phyloP scores from a whole-genome alignment of 2,797 vertebrate species.

The Hydrocynus forskahlii region DNA sequence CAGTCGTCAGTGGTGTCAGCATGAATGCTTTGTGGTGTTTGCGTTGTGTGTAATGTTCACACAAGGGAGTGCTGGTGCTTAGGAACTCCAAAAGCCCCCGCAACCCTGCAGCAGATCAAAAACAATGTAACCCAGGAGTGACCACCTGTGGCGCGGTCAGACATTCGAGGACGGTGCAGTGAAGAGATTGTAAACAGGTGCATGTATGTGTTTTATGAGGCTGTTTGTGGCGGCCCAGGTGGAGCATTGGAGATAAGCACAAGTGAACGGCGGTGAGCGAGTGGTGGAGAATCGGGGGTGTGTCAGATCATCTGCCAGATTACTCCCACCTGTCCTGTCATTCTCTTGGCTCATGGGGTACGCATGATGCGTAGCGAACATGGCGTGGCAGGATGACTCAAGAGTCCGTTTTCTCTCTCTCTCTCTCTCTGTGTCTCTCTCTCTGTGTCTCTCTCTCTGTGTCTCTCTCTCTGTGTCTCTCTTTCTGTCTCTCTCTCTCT shows the following conservation, averaged over 20 bases:
- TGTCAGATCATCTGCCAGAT: background rate
- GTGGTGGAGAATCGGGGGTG: background rate
- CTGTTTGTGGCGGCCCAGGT: slow-evolving; percentile 27
- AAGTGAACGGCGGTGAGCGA: background rate
- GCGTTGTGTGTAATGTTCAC: too few relatives aligned
- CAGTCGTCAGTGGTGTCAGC: too few relatives aligned
- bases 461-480: too few relatives aligned
- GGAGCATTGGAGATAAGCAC: slow-evolving; percentile 38
- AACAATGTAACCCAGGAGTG: too few relatives aligned
- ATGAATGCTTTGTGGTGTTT: too few relatives aligned
- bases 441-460: background rate
- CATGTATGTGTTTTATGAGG: background rate
- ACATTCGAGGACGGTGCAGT: too few relatives aligned
- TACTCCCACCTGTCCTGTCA: background rate
- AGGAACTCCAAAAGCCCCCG: too few relatives aligned
- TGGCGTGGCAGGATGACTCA: background rate
- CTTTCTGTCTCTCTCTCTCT: too few relatives aligned
- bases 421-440: background rate
- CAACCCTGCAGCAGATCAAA: too few relatives aligned
- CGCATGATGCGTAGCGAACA: background rate
- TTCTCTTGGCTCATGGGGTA: background rate
- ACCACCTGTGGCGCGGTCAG: too few relatives aligned
- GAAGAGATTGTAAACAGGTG: background rate
- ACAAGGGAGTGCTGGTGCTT: too few relatives aligned
- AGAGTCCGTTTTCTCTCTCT: background rate